phyloP scores from a whole-genome alignment of 1,140 invertebrate species.

The Diachasma alloeum region DNA sequence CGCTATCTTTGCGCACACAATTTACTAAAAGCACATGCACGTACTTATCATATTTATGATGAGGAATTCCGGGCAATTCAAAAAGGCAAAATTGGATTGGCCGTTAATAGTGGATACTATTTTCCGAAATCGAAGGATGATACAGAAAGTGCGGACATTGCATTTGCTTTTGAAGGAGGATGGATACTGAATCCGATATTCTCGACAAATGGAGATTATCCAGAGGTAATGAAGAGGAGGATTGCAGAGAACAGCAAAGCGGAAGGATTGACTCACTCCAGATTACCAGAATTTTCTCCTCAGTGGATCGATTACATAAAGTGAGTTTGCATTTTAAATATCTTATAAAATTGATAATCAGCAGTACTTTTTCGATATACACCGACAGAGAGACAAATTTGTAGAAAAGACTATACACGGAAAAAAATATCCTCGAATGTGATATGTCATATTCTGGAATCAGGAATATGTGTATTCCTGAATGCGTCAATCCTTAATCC shows the following conservation, averaged over 20 bases:
- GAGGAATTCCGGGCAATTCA: constrained; percentile 68
- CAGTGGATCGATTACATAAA: constrained; percentile 6
- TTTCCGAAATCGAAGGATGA: constrained; percentile 35
- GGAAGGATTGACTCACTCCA: constrained; percentile 64
- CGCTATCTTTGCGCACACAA: constrained; percentile 67
- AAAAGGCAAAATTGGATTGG: constrained; percentile 62
- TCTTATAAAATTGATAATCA: too few relatives aligned
- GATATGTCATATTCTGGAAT: too few relatives aligned
- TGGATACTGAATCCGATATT: constrained; percentile 74
- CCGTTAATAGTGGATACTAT: constrained; percentile 29
- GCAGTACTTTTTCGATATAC: too few relatives aligned
- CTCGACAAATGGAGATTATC: constrained; percentile 69
- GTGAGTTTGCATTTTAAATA: too few relatives aligned
- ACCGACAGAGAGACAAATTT: too few relatives aligned
- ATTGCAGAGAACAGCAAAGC: constrained; percentile 65
- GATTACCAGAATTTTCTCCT: constrained; percentile 56
- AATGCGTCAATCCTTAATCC: too few relatives aligned
- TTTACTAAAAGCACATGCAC: constrained; percentile 67
- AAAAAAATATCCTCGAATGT: too few relatives aligned
- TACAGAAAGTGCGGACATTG: constrained; percentile 30
- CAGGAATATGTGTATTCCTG: too few relatives aligned
- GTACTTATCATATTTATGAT: constrained; percentile 71
- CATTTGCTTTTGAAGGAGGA: constrained; percentile 64
- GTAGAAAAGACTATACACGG: too few relatives aligned
- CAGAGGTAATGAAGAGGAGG: constrained; percentile 64